A percentile compares a stretch with the other conserved stretches of the same genome.
Conservation (phyloP, 2,797 vertebrate genomes). For the Sebastes wilsoni region DNA sequence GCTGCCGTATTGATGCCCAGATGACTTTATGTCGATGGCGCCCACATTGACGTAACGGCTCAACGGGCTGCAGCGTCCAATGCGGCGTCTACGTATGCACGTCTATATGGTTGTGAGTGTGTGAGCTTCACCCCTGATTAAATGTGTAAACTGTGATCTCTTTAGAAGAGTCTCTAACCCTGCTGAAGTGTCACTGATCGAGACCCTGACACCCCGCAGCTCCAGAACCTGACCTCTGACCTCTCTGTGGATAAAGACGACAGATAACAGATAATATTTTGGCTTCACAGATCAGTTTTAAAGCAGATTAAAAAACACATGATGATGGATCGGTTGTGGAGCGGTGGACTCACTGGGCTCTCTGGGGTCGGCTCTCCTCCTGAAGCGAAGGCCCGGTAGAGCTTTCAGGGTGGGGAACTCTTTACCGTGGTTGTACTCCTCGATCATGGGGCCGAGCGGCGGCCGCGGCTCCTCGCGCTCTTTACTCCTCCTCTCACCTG, state of each 20-base stretch:
- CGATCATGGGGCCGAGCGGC: constrained; percentile 65
- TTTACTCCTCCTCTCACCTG: constrained; percentile 69
- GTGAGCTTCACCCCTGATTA: neutral
- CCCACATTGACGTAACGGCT: no score
- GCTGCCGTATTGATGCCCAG: no score
- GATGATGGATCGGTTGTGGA: rapidly evolving
- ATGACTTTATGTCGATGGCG: no score
- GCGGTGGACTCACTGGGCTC: constrained; percentile 60
- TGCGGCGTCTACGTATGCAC: no score
- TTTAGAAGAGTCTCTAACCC: constrained; percentile 35
- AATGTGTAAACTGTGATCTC: constrained; percentile 16
- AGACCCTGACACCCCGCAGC: constrained; percentile 22
- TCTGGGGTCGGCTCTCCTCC: constrained; percentile 62
- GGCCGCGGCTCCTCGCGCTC: constrained; percentile 60
- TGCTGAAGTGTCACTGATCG: constrained; percentile 28
- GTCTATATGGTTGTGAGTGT: no score
- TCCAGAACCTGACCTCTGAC: constrained; percentile 37
- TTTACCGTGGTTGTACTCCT: constrained; percentile 80
- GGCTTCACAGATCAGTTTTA: neutral
- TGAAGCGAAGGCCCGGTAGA: constrained; percentile 70
- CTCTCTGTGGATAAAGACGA: constrained; percentile 35
- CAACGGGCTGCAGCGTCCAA: no score
- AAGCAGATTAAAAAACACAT: neutral
- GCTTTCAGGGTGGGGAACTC: constrained; percentile 75
- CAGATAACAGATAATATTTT: neutral